Conservation (phyloP, 2,113 vertebrate species). For the Glaucidium brasilianum region DNA sequence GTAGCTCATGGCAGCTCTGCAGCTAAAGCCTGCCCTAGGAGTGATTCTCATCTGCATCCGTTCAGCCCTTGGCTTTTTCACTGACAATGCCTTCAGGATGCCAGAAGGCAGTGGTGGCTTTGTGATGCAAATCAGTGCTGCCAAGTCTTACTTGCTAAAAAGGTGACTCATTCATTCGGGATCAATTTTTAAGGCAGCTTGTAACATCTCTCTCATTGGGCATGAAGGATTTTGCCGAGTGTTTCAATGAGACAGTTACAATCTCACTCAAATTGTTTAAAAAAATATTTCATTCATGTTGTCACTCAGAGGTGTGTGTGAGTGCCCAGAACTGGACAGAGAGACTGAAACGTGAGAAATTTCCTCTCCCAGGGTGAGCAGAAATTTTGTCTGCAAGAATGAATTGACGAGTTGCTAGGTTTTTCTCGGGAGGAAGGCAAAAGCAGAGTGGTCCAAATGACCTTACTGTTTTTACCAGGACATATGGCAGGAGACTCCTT, state of each 20-base stretch:
- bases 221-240: neutral
- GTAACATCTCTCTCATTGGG: neutral
- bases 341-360: neutral
- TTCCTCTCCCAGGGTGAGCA: neutral
- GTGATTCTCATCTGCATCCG: neutral
- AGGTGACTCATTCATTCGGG: neutral
- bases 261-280: neutral
- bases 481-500: neutral
- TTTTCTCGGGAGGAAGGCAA: neutral
- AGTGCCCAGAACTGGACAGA: neutral
- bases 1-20: neutral
- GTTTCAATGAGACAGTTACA: neutral
- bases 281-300: neutral
- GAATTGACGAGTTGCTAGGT: neutral
- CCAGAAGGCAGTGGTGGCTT: neutral
- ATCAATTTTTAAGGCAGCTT: slow-evolving; percentile 10
- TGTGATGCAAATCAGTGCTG: slow-evolving; percentile 9
- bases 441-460: neutral
- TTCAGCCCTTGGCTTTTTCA: neutral
- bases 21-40: neutral
- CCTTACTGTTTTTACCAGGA: neutral
- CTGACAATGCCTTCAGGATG: neutral
- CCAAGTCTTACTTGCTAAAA: neutral
- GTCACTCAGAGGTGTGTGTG: neutral
- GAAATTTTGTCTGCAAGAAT: neutral